Base-by-base conservation (phyloP, 2,113 vertebrate species). In the Antechinus stuartii region DNA sequence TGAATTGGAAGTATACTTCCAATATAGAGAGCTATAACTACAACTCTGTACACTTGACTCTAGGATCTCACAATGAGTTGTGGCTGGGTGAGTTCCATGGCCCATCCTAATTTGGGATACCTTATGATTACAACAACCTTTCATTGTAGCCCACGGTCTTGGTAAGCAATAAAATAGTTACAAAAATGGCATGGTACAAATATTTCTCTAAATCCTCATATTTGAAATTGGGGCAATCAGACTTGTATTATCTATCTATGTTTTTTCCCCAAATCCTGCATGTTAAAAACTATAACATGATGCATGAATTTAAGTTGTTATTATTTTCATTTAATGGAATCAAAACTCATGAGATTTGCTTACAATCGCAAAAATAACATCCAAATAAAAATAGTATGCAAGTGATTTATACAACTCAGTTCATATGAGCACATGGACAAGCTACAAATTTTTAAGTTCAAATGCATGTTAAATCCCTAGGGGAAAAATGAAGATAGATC, bases 331-430 rank as follows among this genome's bases (percentile, higher is more conserved):
- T 42, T 8, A 84, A 19, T 84, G 19, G 68, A 35, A 84, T 42
- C 35, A 3, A 42, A 42, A 42, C 6, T n/a, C 68, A 42, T 11
- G 68, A 84, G 1, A 42, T 84, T 84, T 84, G 19, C 5, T 42
- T 84, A 22, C 19, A 84, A 84, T 42, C 23, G 7, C 16, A 19
- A 84, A 42, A 84, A 84, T 76, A 30, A n/a, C 6, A 76, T 76
- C 35, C 35, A n/a, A 76, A 76, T n/a, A n/a, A 10, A 76, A 76
- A 76, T 76, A 5, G 6, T 42, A 42, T 96, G 35, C 93, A 49
- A 10, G 95, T 42, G 10, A 96, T 93, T 92, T 0, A 84, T 94
- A 96, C 95, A 30, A n/a, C 93, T 96, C 35, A 97, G 93, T 4
- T 57, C 94, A 92, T 26, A 11, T 91, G 23, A 95, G 19, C 96